A percentile compares a stretch with the other conserved stretches of the same genome.
These are phyloP conservation scores for Pagrus major DNA, from an alignment of 2,113 vertebrate species.

Conservation along the genomic window DNA sequence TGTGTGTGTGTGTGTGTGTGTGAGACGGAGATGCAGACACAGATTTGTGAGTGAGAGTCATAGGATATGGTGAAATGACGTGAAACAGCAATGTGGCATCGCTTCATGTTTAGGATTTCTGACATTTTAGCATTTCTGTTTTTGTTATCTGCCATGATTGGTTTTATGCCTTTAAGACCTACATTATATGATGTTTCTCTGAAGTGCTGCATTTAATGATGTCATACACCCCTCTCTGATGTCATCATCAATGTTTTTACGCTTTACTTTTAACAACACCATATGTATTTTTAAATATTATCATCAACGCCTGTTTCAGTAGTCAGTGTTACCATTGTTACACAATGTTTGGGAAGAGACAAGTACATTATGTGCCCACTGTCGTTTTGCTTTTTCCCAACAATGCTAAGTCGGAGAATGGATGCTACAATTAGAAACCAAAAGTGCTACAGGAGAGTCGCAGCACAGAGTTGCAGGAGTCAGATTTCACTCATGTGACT, in stretches of 20 bases:
- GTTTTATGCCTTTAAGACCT: neutral
- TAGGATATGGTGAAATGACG: constrained; percentile 25
- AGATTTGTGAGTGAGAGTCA: no score
- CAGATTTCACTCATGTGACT: no score
- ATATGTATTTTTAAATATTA: constrained; percentile 20
- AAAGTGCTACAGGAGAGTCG: no score
- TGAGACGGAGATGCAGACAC: no score
- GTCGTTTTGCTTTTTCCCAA: no score
- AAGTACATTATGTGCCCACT: no score
- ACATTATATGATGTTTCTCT: neutral
- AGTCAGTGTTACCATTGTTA: no score
- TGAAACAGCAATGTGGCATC: constrained; percentile 6
- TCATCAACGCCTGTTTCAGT: no score
- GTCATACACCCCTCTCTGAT: constrained; percentile 19
- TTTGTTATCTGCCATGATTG: neutral
- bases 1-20: neutral
- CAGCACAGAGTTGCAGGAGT: no score
- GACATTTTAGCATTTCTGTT: neutral
- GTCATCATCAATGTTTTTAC: constrained; percentile 11
- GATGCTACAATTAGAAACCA: no score
- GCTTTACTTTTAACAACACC: neutral
- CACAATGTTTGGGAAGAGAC: no score
- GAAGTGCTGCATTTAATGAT: constrained; percentile 5
- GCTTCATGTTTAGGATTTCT: neutral
- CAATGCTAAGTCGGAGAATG: no score